A percentile compares a stretch with the other conserved stretches of the same genome.
Conservation (phyloP, 2,888 invertebrate genomes). For the Drosophila pegasa region DNA sequence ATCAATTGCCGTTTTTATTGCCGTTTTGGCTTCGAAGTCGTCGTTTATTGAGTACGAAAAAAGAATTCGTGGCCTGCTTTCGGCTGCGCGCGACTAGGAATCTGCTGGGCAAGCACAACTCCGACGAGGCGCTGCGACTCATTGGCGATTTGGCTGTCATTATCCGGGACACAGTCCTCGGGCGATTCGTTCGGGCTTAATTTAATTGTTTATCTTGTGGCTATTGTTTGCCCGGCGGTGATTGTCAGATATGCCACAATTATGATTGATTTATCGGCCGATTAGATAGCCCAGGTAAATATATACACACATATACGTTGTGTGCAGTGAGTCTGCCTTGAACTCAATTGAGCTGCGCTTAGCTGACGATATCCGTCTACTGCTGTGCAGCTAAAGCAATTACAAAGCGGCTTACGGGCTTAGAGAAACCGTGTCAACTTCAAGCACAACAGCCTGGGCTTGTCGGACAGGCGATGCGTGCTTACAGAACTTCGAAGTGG, state of each 20-base stretch:
- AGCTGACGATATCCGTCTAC: neutral
- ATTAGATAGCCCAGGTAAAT: slow-evolving; percentile 19
- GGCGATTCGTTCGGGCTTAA: slow-evolving; percentile 43
- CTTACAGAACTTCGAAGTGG: slow-evolving; percentile 7
- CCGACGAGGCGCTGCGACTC: slow-evolving; percentile 13
- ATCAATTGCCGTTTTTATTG: slow-evolving; percentile 80
- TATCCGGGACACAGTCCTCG: slow-evolving; percentile 25
- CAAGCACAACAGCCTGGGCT: slow-evolving; percentile 10
- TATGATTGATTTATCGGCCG: slow-evolving; percentile 53
- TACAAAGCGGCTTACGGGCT: slow-evolving; percentile 6
- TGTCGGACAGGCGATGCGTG: slow-evolving; percentile 18
- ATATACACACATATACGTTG: neutral
- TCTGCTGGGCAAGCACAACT: slow-evolving; percentile 46
- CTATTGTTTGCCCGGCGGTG: slow-evolving; percentile 71
- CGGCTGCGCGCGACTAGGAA: slow-evolving; percentile 48
- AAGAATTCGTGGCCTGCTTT: slow-evolving; percentile 61
- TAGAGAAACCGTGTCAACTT: slow-evolving; percentile 18
- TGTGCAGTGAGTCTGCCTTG: neutral
- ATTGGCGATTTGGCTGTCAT: slow-evolving; percentile 43
- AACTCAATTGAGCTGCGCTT: slow-evolving; percentile 4
- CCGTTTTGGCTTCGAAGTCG: slow-evolving; percentile 65
- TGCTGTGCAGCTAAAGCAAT: slow-evolving; percentile 1
- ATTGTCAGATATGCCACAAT: slow-evolving; percentile 51
- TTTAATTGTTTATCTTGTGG: slow-evolving; percentile 78
- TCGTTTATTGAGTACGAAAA: slow-evolving; percentile 63